Evolutionary conservation across 2,113 vertebrate genomes (phyloP).

Genomic region (Uropsilus gracilis): DNA sequence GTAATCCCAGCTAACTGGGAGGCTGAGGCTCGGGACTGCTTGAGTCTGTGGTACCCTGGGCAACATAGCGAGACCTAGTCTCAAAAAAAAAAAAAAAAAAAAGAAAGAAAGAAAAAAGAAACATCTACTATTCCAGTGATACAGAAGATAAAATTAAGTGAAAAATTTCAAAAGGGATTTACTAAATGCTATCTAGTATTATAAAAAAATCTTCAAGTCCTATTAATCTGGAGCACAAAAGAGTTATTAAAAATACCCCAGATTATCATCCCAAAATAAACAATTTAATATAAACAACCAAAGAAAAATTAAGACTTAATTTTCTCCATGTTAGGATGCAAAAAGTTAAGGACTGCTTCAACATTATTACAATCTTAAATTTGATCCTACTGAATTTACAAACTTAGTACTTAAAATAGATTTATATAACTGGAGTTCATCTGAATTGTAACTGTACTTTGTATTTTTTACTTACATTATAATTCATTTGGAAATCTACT

Average conservation of each 20-base stretch:
- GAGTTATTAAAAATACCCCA: not conserved
- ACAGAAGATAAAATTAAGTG: too few species aligned
- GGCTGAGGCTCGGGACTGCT: too few species aligned
- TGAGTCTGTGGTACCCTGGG: too few species aligned
- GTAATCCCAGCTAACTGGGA: too few species aligned
- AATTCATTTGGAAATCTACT: constrained; percentile 50
- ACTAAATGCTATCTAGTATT: not conserved
- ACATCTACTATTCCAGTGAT: not conserved
- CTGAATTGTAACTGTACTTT: constrained; percentile 13
- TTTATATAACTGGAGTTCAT: not conserved
- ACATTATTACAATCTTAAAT: not conserved
- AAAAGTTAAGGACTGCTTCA: constrained; percentile 12
- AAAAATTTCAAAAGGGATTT: not conserved
- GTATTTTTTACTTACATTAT: not conserved
- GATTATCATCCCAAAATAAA: constrained; percentile 3
- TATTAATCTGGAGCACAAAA: not conserved
- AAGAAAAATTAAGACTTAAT: not conserved
- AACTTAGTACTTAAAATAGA: not conserved
- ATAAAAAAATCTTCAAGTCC: not conserved
- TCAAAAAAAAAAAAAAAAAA: too few species aligned
- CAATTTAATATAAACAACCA: not conserved
- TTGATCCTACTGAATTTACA: not conserved
- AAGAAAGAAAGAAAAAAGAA: too few species aligned
- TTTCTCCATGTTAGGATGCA: not conserved
- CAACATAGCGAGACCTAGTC: too few species aligned